Evolutionary conservation across 2,888 invertebrate species (phyloP), one percentile per base, ranked within the genome.

Genomic region (Strigamia transsilvanica): DNA sequence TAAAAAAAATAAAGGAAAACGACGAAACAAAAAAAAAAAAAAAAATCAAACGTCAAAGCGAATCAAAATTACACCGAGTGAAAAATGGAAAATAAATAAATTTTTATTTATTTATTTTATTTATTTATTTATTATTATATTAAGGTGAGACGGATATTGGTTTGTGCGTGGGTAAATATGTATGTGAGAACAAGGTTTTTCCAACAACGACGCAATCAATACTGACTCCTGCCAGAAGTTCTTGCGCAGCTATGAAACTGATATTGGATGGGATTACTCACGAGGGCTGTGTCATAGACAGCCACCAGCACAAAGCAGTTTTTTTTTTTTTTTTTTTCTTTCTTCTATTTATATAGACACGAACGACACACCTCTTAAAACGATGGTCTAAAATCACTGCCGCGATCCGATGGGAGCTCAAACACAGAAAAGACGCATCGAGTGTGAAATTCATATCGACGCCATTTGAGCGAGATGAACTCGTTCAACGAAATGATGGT

Each of bases 261-360:
- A 66, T 66, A 66, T 66, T 66, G 61, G 61, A 66, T 66, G 61
- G 61, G 61, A 66, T 66, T 66, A 66, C 61, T 66, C 61, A 66
- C 61, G 61, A 66, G 61, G 46, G 61, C 61, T 66, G 61, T 66
- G 61, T 66, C 61, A 21, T 66, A 66, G 61, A 23, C 61, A 66
- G 61, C 23, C 46, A 66, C 21, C 21, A 66, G 23, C 61, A 66
- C 61, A 66, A 23, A 66, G 23, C 61, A 66, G 23, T 66, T 66
- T 66, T 66, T 38, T 66, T 61, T 61, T n/a, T n/a, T n/a, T n/a
- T 27, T 27, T 27, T 3, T 27, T 27, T 3, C 27, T 27, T 27
- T 2, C 27, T 27, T 27, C 27, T 27, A 27, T 27, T 27, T 27
- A 27, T 66, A 66, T 5, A 66, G 61, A 21, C 21, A 66, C 21